phyloP scores from a whole-genome alignment of 2,113 vertebrate species.

The Origma solitaria region DNA sequence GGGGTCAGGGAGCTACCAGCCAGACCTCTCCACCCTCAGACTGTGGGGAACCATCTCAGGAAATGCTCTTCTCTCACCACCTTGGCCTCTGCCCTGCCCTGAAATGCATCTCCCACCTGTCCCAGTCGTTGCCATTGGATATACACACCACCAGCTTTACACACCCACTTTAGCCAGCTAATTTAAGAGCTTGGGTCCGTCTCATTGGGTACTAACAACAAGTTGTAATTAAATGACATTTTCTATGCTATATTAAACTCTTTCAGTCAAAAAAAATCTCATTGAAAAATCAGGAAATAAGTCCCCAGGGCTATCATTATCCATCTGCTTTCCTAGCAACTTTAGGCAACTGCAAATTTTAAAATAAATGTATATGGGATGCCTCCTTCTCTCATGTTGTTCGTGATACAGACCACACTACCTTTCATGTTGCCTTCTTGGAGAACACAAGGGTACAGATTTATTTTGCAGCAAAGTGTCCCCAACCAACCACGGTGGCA shows the following conservation, averaged over 20 bases:
- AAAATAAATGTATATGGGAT: background rate
- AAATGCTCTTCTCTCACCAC: background rate
- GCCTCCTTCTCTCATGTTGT: background rate
- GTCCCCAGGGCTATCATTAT: constrained; percentile 52
- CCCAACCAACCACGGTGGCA: background rate
- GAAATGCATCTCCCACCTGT: background rate
- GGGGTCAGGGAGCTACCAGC: background rate
- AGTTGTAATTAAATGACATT: constrained; percentile 34
- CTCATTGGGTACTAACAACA: constrained; percentile 9
- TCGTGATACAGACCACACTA: background rate
- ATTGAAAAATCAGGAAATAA: constrained; percentile 37
- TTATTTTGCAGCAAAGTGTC: background rate
- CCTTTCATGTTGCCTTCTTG: background rate
- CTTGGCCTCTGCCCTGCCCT: background rate
- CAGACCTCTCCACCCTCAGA: background rate
- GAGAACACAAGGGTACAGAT: background rate
- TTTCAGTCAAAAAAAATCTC: constrained; percentile 46
- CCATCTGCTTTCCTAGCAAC: constrained; percentile 40
- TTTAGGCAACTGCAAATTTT: background rate
- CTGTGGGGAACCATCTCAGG: fast-evolving
- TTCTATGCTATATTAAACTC: constrained; percentile 50
- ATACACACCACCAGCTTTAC: background rate
- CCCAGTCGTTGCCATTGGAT: background rate
- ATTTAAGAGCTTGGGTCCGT: background rate
- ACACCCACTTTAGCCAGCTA: background rate